Conservation (phyloP, 1,140 invertebrate genomes). For the Octopus sinensis region DNA sequence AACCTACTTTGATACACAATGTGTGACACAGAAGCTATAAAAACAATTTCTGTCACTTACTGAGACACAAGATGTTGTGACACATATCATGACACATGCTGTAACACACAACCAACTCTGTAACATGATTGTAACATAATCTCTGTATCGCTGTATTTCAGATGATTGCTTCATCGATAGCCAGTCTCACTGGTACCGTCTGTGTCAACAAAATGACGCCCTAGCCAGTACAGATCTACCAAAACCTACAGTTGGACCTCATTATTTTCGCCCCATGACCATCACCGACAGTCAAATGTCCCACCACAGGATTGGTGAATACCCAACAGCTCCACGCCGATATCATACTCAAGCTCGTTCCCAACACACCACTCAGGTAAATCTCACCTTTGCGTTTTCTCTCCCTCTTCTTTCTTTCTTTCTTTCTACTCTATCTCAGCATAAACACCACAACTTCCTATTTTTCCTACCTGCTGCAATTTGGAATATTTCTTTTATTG, state of each 20-base stretch:
- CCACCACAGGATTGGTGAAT: slow-evolving; percentile 18
- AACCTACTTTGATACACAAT: no score
- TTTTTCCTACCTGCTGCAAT: no score
- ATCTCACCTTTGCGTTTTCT: neutral
- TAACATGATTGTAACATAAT: no score
- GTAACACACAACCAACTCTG: no score
- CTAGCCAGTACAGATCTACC: slow-evolving; percentile 44
- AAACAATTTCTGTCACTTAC: no score
- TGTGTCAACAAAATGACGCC: slow-evolving; percentile 51
- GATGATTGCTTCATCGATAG: slow-evolving; percentile 61
- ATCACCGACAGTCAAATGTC: slow-evolving; percentile 16
- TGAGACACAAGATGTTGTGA: no score
- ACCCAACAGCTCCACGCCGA: slow-evolving; percentile 22
- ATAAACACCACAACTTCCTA: no score
- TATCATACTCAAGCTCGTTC: slow-evolving; percentile 19
- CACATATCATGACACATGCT: no score
- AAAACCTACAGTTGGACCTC: slow-evolving; percentile 46
- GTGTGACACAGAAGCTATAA: no score
- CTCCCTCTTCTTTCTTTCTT: neutral
- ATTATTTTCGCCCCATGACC: slow-evolving; percentile 19
- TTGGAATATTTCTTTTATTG: no score
- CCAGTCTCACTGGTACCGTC: slow-evolving; percentile 61
- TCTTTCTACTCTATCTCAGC: neutral
- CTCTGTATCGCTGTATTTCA: slow-evolving; percentile 32
- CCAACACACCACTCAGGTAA: neutral